These are phyloP conservation scores for Darevskia mixta DNA, from an alignment of 2,797 vertebrate genomes.

Conservation along the genomic window DNA sequence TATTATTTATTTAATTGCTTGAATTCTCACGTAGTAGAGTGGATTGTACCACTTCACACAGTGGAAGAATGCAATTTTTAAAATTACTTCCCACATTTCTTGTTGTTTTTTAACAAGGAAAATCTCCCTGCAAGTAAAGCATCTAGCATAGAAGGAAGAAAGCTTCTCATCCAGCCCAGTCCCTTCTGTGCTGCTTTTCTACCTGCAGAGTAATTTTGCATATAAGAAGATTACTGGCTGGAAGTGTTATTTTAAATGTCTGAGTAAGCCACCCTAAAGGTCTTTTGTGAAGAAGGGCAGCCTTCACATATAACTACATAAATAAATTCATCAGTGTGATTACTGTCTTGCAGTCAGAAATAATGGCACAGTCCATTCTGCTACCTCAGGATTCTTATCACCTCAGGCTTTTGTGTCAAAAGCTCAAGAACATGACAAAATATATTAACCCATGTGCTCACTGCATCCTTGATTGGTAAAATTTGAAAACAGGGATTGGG, in stretches of 20 bases:
- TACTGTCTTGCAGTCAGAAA: background rate
- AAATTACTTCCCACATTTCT: background rate
- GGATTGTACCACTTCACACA: background rate
- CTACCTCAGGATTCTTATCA: background rate
- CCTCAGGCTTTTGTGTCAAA: background rate
- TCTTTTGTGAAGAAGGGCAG: background rate
- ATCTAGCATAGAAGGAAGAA: background rate
- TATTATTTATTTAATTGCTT: too few relatives aligned
- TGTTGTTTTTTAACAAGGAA: background rate
- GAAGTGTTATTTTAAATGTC: background rate
- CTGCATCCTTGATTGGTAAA: background rate
- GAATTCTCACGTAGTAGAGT: background rate
- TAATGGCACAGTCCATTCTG: background rate
- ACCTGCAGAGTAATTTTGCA: background rate
- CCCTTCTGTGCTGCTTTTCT: background rate
- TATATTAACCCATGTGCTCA: background rate
- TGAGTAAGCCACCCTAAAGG: background rate
- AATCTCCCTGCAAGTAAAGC: background rate
- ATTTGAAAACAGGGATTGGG: conserved; percentile 24
- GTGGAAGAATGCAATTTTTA: background rate
- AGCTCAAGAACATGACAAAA: rapidly evolving
- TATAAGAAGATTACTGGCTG: background rate
- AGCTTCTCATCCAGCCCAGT: background rate
- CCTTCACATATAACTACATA: background rate
- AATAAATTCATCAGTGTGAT: background rate